Conservation (phyloP, 2,888 invertebrate genomes). For the Nasonia oneida region DNA sequence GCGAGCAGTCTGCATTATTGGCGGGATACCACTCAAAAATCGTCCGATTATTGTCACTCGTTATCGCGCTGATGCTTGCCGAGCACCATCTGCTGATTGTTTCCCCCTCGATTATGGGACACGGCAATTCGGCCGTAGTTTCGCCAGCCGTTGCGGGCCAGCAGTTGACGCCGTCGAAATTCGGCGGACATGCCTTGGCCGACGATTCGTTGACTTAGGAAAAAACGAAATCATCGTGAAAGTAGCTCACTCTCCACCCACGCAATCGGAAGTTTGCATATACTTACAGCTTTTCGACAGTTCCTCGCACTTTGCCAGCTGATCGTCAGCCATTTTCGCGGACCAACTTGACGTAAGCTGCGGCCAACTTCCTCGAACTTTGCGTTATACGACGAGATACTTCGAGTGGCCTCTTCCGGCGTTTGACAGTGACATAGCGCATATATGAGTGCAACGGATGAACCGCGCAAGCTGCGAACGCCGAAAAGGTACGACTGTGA, state of each 20-base stretch:
- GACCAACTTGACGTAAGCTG: background rate
- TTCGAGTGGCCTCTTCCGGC: background rate
- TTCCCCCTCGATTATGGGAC: background rate
- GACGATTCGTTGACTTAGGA: constrained; percentile 3
- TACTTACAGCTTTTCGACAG: constrained; percentile 34
- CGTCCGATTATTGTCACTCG: constrained; percentile 16
- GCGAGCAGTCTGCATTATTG: constrained; percentile 13
- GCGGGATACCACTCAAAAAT: constrained; percentile 14
- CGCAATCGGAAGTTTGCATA: too few relatives aligned
- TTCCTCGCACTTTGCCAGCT: constrained; percentile 19
- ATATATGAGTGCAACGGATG: background rate
- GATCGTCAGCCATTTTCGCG: constrained; percentile 1
- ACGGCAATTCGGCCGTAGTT: background rate
- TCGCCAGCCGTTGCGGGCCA: constrained; percentile 20
- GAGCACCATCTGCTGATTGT: constrained; percentile 51
- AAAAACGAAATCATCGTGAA: background rate
- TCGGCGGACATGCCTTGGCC: background rate
- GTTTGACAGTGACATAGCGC: constrained; percentile 20
- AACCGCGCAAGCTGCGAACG: background rate
- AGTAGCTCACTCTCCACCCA: background rate
- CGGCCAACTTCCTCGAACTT: background rate
- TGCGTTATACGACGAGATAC: background rate
- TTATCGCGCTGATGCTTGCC: constrained; percentile 22
- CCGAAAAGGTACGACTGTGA: background rate
- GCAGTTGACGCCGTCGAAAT: constrained; percentile 39